These are phyloP conservation scores for Microctonus aethiopoides DNA, from an alignment of 2,888 invertebrate species.

Conservation along the genomic window DNA sequence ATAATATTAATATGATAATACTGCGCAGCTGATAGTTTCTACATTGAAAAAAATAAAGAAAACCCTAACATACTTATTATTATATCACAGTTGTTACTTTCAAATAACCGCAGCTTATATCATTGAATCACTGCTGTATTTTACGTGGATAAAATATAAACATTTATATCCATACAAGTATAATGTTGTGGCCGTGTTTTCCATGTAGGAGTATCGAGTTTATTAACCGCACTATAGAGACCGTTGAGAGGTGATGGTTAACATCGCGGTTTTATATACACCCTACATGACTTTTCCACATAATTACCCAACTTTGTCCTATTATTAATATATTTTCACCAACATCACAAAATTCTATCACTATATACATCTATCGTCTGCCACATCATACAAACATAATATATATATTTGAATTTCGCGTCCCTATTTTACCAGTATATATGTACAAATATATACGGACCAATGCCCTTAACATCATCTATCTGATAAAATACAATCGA, in stretches of 20 bases:
- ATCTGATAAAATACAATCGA: constrained; percentile 25
- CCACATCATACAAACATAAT: neutral
- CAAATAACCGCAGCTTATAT: neutral
- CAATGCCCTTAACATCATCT: constrained; percentile 18
- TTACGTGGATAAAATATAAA: constrained; percentile 23
- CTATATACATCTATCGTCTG: neutral
- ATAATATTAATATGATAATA: neutral
- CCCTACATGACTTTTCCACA: constrained; percentile 10
- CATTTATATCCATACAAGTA: constrained; percentile 4
- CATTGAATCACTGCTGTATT: constrained; percentile 11
- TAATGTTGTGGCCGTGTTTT: constrained; percentile 34
- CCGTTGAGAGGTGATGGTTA: constrained; percentile 6
- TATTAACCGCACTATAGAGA: constrained; percentile 31
- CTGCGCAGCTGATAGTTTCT: neutral
- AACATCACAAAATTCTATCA: constrained; percentile 13
- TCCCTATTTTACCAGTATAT: too few relatives aligned
- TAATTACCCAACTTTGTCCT: constrained; percentile 12
- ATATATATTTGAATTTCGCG: neutral
- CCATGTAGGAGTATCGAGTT: constrained; percentile 30
- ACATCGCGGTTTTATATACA: constrained; percentile 20
- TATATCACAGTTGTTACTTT: neutral
- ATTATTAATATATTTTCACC: constrained; percentile 22
- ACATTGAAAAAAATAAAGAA: neutral
- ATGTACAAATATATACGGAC: constrained; percentile 11
- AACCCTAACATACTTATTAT: neutral